These are phyloP conservation scores for Emberiza fucata DNA, from an alignment of 2,113 vertebrate species.

Conservation along the genomic window DNA sequence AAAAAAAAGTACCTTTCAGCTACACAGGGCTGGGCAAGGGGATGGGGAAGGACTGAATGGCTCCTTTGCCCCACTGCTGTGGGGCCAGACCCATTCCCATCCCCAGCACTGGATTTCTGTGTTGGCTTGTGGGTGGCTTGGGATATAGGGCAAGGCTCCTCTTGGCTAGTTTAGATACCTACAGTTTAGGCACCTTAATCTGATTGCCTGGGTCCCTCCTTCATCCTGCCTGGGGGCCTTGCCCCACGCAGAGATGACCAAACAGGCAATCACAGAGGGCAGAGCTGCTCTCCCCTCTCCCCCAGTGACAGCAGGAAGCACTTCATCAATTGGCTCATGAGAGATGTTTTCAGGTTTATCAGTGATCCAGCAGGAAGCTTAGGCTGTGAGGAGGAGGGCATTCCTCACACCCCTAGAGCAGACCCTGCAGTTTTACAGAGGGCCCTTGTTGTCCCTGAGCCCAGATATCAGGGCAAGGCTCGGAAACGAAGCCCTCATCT, in stretches of 20 bases:
- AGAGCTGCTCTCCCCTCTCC: neutral
- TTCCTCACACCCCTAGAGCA: neutral
- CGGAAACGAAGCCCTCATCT: neutral
- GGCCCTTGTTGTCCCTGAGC: neutral
- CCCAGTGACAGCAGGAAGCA: neutral
- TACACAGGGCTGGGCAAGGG: neutral
- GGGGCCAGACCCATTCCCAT: neutral
- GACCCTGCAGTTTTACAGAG: neutral
- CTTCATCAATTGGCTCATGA: neutral
- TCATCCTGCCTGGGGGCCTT: neutral
- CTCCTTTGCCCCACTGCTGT: neutral
- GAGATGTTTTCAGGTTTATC: neutral
- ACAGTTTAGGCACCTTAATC: neutral
- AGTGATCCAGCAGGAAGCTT: neutral
- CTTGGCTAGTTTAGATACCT: neutral
- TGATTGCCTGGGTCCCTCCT: neutral
- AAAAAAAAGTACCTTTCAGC: neutral
- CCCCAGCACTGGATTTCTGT: neutral
- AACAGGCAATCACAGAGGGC: neutral
- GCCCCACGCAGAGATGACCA: neutral
- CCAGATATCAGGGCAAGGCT: fast-evolving
- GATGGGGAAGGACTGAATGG: neutral
- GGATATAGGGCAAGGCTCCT: neutral
- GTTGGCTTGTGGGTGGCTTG: fast-evolving
- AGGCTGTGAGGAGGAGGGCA: neutral